Evolutionary conservation across 2,888 invertebrate species (phyloP).

Genomic region (Drosophila conformis): DNA sequence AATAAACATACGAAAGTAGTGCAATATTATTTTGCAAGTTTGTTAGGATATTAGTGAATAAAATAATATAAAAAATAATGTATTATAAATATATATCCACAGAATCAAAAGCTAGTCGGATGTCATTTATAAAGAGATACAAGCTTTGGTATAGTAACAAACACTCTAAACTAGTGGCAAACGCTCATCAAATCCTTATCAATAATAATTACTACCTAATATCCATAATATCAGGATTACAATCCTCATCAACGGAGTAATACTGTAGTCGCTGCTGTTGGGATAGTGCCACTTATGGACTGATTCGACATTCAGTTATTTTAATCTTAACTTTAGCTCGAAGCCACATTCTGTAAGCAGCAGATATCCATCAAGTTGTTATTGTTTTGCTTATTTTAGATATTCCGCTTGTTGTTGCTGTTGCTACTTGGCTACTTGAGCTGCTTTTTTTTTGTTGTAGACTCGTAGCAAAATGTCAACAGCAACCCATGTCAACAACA

Average conservation of each 20-base stretch:
- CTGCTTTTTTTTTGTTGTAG: slow-evolving; percentile 77
- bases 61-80: background rate
- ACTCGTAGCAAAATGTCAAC: slow-evolving; percentile 79
- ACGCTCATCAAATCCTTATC: background rate
- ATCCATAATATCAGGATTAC: background rate
- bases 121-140: background rate
- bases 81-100: background rate
- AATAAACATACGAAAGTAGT: background rate
- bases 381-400: slow-evolving; percentile 27
- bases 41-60: background rate
- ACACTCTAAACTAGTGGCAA: background rate
- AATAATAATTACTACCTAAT: background rate
- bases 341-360: slow-evolving; percentile 2
- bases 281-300: slow-evolving; percentile 41
- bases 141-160: no score
- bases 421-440: slow-evolving; percentile 56
- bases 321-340: background rate
- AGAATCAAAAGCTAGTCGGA: background rate
- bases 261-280: slow-evolving; percentile 5
- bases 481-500: slow-evolving; percentile 65
- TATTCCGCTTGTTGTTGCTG: slow-evolving; percentile 28
- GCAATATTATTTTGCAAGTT: no score
- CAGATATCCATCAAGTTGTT: slow-evolving; percentile 21
- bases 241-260: no score
- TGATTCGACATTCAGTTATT: slow-evolving; percentile 22